Evolutionary conservation across 2,797 vertebrate genomes (phyloP).

Genomic region (Anguilla anguilla): DNA sequence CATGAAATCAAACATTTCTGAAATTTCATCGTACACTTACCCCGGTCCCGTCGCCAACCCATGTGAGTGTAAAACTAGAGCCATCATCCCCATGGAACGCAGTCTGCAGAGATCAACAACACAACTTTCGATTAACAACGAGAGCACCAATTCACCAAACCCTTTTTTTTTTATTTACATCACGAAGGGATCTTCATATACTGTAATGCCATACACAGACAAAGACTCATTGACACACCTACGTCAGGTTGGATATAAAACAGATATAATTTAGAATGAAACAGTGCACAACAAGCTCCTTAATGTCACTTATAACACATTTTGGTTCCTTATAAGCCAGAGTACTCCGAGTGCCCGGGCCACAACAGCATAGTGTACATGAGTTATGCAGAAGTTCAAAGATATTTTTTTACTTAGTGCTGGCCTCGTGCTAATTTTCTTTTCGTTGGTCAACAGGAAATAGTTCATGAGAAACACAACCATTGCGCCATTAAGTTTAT

Average conservation of each 20-base stretch:
- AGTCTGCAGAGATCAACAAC: conserved; percentile 59
- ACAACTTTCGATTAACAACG: conserved; percentile 6
- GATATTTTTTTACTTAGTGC: neutral
- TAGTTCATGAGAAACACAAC: neutral
- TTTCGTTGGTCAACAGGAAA: neutral
- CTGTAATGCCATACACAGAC: conserved; percentile 13
- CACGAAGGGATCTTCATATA: conserved; percentile 6
- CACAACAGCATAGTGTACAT: neutral
- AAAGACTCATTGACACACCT: conserved; percentile 17
- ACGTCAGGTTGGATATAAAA: neutral
- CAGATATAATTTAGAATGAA: neutral
- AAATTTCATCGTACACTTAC: conserved; percentile 61
- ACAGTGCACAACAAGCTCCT: neutral
- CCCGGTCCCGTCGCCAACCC: conserved; percentile 79
- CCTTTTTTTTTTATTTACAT: neutral
- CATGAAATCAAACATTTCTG: neutral
- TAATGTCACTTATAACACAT: neutral
- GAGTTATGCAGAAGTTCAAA: neutral
- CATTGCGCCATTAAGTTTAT: neutral
- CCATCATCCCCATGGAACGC: conserved; percentile 79
- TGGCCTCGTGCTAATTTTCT: neutral
- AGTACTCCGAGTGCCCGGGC: neutral
- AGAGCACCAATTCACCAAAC: neutral
- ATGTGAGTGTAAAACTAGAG: conserved; percentile 77
- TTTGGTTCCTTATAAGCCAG: neutral